Conservation (phyloP, 2,113 vertebrate genomes). For the Zeus faber region DNA sequence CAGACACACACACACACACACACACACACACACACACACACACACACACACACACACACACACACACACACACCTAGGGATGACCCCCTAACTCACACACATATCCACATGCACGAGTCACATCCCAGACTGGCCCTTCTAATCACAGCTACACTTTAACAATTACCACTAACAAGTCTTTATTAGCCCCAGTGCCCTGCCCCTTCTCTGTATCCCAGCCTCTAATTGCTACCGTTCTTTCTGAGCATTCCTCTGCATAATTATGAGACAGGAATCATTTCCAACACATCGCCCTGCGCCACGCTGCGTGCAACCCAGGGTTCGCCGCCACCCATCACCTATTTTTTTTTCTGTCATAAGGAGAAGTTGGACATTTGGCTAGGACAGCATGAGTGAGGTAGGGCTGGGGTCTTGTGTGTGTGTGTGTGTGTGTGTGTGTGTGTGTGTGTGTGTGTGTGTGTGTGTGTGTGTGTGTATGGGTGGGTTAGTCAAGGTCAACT, state of each 20-base stretch:
- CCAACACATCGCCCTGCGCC: no score
- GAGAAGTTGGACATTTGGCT: no score
- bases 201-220: constrained; percentile 58
- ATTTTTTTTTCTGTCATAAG: no score
- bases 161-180: constrained; percentile 72
- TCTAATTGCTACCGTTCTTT: constrained; percentile 67
- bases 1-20: constrained; percentile 29
- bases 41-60: neutral
- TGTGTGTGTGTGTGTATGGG: constrained; percentile 16
- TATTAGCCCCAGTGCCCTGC: constrained; percentile 70
- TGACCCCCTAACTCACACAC: constrained; percentile 40
- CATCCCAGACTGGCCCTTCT: constrained; percentile 60
- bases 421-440: neutral
- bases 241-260: constrained; percentile 62
- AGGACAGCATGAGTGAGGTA: no score
- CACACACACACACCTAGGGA: constrained; percentile 11
- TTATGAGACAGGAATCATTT: constrained; percentile 67
- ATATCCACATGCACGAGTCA: constrained; percentile 43
- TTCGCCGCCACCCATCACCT: no score
- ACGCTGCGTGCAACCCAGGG: no score
- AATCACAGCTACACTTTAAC: constrained; percentile 70
- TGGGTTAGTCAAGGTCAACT: constrained; percentile 42
- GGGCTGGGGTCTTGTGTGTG: no score
- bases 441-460: constrained; percentile 1
- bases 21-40: constrained; percentile 20